phyloP scores from a whole-genome alignment of 2,888 invertebrate species.

The Hypselothyrea guttata region DNA sequence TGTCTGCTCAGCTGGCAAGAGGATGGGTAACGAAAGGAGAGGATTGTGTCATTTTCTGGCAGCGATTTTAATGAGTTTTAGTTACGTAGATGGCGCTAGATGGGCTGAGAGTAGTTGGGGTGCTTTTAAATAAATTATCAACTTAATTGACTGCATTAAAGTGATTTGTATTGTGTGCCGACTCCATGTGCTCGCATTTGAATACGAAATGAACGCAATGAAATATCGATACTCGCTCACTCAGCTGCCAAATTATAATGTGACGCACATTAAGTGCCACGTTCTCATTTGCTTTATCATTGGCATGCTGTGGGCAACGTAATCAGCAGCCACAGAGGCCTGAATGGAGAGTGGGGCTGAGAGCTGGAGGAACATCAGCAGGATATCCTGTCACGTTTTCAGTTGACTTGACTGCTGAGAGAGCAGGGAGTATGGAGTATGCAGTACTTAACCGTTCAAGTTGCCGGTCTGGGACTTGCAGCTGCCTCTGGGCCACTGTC shows the following conservation, averaged over 20 bases:
- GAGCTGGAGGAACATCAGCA: conserved; percentile 36
- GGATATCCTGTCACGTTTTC: conserved; percentile 76
- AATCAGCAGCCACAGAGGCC: conserved; percentile 32
- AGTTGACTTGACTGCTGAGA: conserved; percentile 71
- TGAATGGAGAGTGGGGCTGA: conserved; percentile 9
- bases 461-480: conserved; percentile 53
- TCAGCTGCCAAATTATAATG: conserved; percentile 71
- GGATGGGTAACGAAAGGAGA: background rate
- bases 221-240: conserved; percentile 48
- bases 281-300: conserved; percentile 57
- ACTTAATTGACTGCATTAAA: conserved; percentile 44
- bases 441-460: conserved; percentile 75
- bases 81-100: background rate
- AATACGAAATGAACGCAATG: conserved; percentile 31
- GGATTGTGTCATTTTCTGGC: conserved; percentile 10
- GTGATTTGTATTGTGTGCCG: conserved; percentile 20
- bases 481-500: conserved; percentile 64
- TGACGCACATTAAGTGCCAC: conserved; percentile 66
- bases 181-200: conserved; percentile 1
- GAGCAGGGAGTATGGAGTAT: conserved; percentile 28
- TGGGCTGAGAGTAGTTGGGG: background rate
- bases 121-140: conserved; percentile 24
- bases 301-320: conserved; percentile 48
- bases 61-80: conserved; percentile 44
- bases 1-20: conserved; percentile 7